These are phyloP conservation scores for Deroplatys truncata DNA, from an alignment of 2,888 invertebrate genomes.

Conservation along the genomic window DNA sequence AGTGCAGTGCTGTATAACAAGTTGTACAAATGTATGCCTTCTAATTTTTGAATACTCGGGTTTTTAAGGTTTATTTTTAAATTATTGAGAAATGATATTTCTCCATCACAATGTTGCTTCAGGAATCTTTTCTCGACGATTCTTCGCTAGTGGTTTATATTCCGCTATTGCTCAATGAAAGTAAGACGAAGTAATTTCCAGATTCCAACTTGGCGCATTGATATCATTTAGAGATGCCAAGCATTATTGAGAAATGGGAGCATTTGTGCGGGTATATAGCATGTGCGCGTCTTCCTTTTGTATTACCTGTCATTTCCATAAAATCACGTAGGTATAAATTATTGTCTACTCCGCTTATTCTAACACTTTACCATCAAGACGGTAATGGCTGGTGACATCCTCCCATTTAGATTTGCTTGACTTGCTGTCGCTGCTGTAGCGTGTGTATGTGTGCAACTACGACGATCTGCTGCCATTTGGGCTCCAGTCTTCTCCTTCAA, in stretches of 20 bases:
- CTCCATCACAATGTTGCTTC: no score
- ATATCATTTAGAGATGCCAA: neutral
- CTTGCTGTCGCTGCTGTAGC: neutral
- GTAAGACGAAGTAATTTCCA: neutral
- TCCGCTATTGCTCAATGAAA: neutral
- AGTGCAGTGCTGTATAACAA: no score
- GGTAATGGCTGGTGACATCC: conserved; percentile 13
- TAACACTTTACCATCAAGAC: conserved; percentile 7
- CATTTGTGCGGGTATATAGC: neutral
- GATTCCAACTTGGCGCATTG: neutral
- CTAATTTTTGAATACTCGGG: no score
- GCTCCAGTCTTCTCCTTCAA: conserved; percentile 10
- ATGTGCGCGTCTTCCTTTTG: conserved; percentile 3
- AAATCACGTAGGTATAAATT: conserved; percentile 18
- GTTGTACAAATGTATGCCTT: no score
- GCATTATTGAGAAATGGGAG: conserved; percentile 9
- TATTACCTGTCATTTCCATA: conserved; percentile 17
- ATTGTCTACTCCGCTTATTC: conserved; percentile 13
- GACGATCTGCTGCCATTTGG: conserved; percentile 15
- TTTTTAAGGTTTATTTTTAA: no score
- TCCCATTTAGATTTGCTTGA: conserved; percentile 18
- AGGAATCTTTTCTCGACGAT: no score
- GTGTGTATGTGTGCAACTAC: neutral
- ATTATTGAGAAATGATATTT: no score
- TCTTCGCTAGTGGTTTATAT: neutral